Conservation (phyloP, 2,888 invertebrate species). For the Eristalis tenax region DNA sequence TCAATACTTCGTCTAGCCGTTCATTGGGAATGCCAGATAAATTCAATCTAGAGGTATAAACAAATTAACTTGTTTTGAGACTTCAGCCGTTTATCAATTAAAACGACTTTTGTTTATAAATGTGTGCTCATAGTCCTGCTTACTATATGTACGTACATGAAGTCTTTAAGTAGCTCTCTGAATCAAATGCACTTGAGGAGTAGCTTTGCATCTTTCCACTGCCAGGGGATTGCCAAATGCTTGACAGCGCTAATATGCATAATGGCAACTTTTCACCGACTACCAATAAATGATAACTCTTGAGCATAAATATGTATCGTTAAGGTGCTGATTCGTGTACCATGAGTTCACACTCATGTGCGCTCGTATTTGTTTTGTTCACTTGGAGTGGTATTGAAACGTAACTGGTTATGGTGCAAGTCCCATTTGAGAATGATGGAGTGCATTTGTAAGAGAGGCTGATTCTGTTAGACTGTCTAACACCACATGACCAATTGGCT, state of each 20-base stretch:
- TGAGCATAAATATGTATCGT: not conserved
- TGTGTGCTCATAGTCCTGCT: slow-evolving; percentile 22
- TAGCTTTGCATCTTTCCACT: not conserved
- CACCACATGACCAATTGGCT: no score
- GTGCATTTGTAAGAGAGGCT: no score
- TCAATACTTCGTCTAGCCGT: not conserved
- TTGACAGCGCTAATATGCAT: not conserved
- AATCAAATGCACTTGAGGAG: not conserved
- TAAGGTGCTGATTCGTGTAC: not conserved
- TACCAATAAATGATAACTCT: not conserved
- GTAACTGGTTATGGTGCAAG: no score
- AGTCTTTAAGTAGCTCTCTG: not conserved
- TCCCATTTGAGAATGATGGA: no score
- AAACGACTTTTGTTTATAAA: slow-evolving; percentile 16
- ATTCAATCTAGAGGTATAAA: slow-evolving; percentile 6
- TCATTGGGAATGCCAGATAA: not conserved
- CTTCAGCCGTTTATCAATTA: slow-evolving; percentile 9
- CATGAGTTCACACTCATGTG: not conserved
- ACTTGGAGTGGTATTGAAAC: not conserved
- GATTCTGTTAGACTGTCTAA: no score
- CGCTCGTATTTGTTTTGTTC: not conserved
- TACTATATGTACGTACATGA: slow-evolving; percentile 11
- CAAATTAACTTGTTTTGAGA: slow-evolving; percentile 23
- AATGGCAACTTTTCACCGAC: not conserved
- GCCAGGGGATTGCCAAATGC: slow-evolving; percentile 1